Percentiles rank a stretch among this genome's conserved stretches.
phyloP scores from a whole-genome alignment of 2,113 vertebrate species.

The Bujurquina vittata region DNA sequence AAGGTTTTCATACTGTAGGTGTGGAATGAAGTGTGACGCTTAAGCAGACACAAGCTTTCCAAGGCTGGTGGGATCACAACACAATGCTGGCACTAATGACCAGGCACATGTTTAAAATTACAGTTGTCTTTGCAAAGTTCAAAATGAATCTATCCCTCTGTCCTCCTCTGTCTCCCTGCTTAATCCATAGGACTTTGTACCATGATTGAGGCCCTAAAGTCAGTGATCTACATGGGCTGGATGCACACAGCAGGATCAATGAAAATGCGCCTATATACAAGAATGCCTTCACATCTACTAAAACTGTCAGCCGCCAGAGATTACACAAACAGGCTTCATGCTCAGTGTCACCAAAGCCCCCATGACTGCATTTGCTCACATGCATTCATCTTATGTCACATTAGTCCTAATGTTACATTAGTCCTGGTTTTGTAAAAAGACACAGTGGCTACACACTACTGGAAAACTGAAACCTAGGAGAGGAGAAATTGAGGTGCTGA shows the following conservation, averaged over 20 bases:
- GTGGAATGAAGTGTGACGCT: conserved; percentile 10
- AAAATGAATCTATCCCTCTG: conserved; percentile 15
- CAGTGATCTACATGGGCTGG: conserved; percentile 55
- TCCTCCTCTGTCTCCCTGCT: conserved; percentile 27
- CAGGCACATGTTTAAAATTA: conserved; percentile 53
- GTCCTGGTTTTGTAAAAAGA: neutral
- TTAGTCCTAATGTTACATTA: no score
- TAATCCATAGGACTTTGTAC: conserved; percentile 68
- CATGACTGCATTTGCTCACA: neutral
- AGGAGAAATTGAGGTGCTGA: neutral
- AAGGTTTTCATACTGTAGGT: neutral
- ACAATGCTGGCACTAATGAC: conserved; percentile 9
- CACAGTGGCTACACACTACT: neutral
- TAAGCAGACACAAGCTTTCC: conserved; percentile 1
- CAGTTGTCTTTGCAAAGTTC: conserved; percentile 47
- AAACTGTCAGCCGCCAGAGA: conserved; percentile 33
- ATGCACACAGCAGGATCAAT: conserved; percentile 60
- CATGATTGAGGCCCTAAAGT: conserved; percentile 46
- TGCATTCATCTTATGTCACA: neutral
- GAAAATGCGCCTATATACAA: conserved; percentile 51
- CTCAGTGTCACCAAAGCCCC: conserved; percentile 33
- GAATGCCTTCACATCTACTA: conserved; percentile 32
- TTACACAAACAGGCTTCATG: conserved; percentile 41
- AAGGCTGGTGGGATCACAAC: conserved; percentile 15
- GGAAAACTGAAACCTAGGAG: neutral